Evolutionary conservation across 2,797 vertebrate species (phyloP).

Genomic region (Zalophus californianus): DNA sequence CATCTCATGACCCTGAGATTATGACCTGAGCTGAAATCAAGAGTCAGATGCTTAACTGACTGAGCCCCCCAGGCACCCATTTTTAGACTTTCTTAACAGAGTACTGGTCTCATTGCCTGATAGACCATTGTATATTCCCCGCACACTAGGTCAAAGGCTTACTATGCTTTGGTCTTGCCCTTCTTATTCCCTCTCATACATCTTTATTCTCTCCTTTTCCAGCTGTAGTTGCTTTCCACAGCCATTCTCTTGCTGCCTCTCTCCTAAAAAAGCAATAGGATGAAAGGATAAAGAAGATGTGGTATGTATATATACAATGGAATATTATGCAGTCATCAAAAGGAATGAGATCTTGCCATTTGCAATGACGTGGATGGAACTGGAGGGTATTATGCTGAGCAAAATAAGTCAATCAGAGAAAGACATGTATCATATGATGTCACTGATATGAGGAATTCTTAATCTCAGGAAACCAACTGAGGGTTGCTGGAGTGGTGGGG

Average conservation of each 20-base stretch:
- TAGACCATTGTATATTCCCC: background rate
- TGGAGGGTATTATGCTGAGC: too few relatives aligned
- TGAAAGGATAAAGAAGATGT: too few relatives aligned
- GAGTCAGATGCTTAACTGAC: background rate
- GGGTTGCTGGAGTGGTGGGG: too few relatives aligned
- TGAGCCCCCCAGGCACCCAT: background rate
- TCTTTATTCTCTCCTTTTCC: background rate
- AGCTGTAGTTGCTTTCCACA: background rate
- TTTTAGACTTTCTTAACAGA: background rate
- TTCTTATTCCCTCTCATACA: background rate
- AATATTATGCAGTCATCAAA: too few relatives aligned
- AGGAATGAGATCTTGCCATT: too few relatives aligned
- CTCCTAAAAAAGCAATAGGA: background rate
- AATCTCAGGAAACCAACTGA: too few relatives aligned
- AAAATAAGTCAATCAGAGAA: too few relatives aligned
- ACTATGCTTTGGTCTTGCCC: background rate
- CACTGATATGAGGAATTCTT: too few relatives aligned
- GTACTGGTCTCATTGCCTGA: background rate
- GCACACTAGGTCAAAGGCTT: background rate
- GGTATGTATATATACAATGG: too few relatives aligned
- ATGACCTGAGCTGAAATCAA: background rate
- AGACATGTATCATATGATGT: too few relatives aligned
- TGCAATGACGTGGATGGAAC: too few relatives aligned
- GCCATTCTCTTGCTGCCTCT: background rate
- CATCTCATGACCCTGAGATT: background rate